phyloP scores from a whole-genome alignment of 2,888 invertebrate species.

The Serripes groenlandicus region DNA sequence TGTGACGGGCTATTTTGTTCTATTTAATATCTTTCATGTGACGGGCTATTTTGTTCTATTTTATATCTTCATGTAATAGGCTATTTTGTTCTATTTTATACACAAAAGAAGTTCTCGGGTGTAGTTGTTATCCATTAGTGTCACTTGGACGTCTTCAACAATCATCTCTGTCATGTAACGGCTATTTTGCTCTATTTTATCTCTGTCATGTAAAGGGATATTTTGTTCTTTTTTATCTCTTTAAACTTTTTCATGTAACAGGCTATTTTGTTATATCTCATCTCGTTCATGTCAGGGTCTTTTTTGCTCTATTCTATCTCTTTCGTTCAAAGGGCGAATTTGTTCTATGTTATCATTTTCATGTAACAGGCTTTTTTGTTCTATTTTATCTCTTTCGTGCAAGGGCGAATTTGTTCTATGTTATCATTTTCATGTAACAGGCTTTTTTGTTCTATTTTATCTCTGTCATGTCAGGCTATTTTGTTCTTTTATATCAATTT shows the following conservation, averaged over 20 bases:
- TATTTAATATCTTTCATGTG: constrained; percentile 62
- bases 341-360: constrained; percentile 72
- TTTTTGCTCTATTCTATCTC: too few relatives aligned
- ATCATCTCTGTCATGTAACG: too few relatives aligned
- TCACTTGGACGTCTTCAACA: constrained; percentile 26
- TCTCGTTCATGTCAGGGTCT: too few relatives aligned
- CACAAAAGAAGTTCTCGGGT: constrained; percentile 69
- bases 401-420: constrained; percentile 69
- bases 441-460: too few relatives aligned
- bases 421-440: constrained; percentile 67
- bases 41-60: constrained; percentile 56
- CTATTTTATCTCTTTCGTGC: constrained; percentile 67
- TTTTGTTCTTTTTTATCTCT: too few relatives aligned
- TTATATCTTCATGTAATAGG: constrained; percentile 67
- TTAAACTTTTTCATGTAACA: too few relatives aligned
- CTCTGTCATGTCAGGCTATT: too few relatives aligned
- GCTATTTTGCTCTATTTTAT: too few relatives aligned
- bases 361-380: constrained; percentile 73
- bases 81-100: constrained; percentile 73
- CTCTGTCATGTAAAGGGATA: too few relatives aligned
- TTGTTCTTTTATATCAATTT: too few relatives aligned
- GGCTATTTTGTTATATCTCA: too few relatives aligned
- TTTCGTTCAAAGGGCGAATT: constrained; percentile 68
- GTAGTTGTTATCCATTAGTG: constrained; percentile 55
- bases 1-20: constrained; percentile 70